phyloP scores from a whole-genome alignment of 1,140 invertebrate genomes.

The Eumaeus atala region DNA sequence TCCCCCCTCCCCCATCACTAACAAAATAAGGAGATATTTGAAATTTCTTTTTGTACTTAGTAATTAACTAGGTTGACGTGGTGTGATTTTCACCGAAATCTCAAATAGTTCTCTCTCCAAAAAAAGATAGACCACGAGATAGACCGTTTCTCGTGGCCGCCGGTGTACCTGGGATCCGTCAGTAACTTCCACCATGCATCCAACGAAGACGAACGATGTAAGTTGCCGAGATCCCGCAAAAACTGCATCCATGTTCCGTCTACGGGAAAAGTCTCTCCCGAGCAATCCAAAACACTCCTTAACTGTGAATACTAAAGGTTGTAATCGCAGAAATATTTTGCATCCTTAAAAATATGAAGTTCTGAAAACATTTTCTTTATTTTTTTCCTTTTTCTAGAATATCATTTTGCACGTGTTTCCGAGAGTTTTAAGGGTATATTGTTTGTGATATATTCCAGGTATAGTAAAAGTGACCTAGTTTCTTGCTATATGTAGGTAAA shows the following conservation, averaged over 20 bases:
- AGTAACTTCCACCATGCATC: slow-evolving; percentile 57
- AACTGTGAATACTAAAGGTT: background rate
- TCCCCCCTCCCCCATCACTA: no score
- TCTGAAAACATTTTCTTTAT: background rate
- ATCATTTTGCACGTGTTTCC: slow-evolving; percentile 4
- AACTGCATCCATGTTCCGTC: slow-evolving; percentile 34
- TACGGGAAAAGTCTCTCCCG: slow-evolving; percentile 18
- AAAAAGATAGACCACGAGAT: no score
- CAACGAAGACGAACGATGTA: slow-evolving; percentile 56
- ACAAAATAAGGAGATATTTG: no score
- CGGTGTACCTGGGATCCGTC: slow-evolving; percentile 43
- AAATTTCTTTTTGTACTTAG: no score
- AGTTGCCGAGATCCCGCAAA: slow-evolving; percentile 46
- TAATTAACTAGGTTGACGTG: no score
- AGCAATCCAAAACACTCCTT: background rate
- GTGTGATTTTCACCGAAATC: no score
- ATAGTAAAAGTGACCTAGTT: no score
- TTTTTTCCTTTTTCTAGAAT: background rate
- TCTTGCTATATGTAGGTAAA: no score
- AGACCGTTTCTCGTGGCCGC: slow-evolving; percentile 18
- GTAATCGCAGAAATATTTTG: background rate
- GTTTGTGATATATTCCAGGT: no score
- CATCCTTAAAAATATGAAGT: background rate
- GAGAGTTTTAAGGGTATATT: background rate
- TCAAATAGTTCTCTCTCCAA: no score